Evolutionary conservation across 2,888 invertebrate genomes (phyloP).

Genomic region (Bibio marci): DNA sequence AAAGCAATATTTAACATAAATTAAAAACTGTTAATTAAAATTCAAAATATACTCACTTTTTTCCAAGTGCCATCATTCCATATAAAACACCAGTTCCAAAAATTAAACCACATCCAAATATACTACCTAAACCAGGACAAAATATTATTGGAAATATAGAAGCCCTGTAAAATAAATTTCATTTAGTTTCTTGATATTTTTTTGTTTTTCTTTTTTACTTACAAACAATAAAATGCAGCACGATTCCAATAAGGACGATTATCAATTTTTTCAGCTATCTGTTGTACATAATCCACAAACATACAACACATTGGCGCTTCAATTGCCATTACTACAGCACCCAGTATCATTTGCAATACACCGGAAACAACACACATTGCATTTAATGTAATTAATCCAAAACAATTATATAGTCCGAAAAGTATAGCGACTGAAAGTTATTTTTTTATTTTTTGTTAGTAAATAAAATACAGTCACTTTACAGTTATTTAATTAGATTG

Average conservation of each 20-base stretch:
- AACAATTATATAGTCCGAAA: conserved; percentile 60
- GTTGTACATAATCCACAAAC: conserved; percentile 87
- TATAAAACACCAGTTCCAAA: conserved; percentile 79
- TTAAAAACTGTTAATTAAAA: no score
- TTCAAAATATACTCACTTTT: conserved; percentile 56
- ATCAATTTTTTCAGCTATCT: conserved; percentile 67
- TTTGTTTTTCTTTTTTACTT: conserved; percentile 28
- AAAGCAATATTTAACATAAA: no score
- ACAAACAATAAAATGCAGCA: conserved; percentile 71
- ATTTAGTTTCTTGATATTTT: not conserved
- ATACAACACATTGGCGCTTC: conserved; percentile 97
- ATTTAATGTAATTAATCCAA: conserved; percentile 2
- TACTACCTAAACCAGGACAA: conserved; percentile 53
- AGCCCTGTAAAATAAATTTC: conserved; percentile 37
- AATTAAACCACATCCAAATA: conserved; percentile 77
- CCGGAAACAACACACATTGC: conserved; percentile 47
- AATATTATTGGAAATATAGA: conserved; percentile 66
- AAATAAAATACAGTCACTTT: no score
- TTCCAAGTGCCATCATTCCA: conserved; percentile 88
- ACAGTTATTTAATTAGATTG: no score
- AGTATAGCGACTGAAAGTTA: conserved; percentile 64
- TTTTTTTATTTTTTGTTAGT: not conserved
- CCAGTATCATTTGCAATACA: conserved; percentile 75
- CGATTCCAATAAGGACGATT: conserved; percentile 77
- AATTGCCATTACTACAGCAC: conserved; percentile 71